Conservation (phyloP, 2,113 vertebrate species). For the Scartelaos histophorus region DNA sequence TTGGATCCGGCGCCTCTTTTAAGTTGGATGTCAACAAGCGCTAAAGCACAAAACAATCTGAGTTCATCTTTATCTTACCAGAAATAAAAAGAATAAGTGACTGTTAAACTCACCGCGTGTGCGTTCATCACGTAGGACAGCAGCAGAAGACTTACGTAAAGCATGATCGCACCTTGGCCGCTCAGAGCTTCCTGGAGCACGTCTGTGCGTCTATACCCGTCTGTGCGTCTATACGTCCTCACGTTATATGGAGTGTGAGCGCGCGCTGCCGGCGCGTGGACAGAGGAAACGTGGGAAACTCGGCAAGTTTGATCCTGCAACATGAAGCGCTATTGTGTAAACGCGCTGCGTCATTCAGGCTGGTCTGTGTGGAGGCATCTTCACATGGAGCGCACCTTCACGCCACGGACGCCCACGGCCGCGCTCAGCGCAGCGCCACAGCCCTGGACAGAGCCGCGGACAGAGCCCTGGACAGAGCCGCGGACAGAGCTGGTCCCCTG, state of each 20-base stretch:
- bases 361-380: conserved; percentile 50
- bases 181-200: background rate
- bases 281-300: conserved; percentile 55
- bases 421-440: background rate
- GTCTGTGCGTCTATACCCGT: conserved; percentile 3
- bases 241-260: conserved; percentile 53
- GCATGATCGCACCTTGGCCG: conserved; percentile 32
- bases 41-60: conserved; percentile 45
- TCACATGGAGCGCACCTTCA: conserved; percentile 12
- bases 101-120: conserved; percentile 57
- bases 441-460: background rate
- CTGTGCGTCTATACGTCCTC: conserved; percentile 37
- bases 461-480: background rate
- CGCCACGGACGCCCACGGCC: conserved; percentile 34
- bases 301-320: conserved; percentile 64
- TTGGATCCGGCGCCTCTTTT: conserved; percentile 27
- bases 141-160: conserved; percentile 30
- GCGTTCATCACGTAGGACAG: conserved; percentile 45
- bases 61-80: background rate
- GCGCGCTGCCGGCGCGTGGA: conserved; percentile 38
- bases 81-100: background rate
- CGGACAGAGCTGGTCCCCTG: conserved; percentile 14
- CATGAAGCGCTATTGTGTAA: conserved; percentile 54
- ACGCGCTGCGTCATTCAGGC: conserved; percentile 67
- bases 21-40: conserved; percentile 16